Evolutionary conservation across 2,113 vertebrate species (phyloP).

Genomic region (Chrysochloris asiatica): DNA sequence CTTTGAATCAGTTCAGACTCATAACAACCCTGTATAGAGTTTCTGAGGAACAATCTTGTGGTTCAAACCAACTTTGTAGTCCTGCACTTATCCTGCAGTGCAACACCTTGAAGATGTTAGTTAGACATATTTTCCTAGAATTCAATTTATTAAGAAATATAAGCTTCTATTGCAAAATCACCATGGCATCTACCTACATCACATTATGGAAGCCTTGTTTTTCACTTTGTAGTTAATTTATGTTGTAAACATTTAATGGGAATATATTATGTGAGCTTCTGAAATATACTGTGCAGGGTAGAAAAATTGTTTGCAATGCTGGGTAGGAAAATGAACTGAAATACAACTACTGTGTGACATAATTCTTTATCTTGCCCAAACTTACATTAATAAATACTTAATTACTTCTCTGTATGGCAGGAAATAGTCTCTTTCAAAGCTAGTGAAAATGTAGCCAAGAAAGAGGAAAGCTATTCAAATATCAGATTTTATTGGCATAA

Average conservation of each 20-base stretch:
- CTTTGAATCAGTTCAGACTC: no score
- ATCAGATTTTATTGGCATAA: constrained; percentile 40
- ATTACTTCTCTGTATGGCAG: constrained; percentile 20
- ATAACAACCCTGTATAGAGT: no score
- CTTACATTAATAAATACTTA: constrained; percentile 60
- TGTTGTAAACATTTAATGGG: background rate
- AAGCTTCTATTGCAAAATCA: constrained; percentile 52
- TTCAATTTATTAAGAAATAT: constrained; percentile 50
- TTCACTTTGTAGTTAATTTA: constrained; percentile 42
- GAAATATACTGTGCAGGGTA: constrained; percentile 41
- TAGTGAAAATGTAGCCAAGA: constrained; percentile 23
- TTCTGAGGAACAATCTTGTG: no score
- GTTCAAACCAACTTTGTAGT: no score
- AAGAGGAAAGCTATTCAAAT: constrained; percentile 32
- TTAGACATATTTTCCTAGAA: constrained; percentile 11
- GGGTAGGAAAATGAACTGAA: background rate
- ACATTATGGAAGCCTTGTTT: constrained; percentile 12
- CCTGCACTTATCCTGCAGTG: no score
- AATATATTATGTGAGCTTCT: constrained; percentile 42
- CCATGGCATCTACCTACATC: constrained; percentile 32
- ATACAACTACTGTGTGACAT: background rate
- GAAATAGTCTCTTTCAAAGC: constrained; percentile 41
- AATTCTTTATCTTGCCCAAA: constrained; percentile 35
- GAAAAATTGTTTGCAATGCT: constrained; percentile 41
- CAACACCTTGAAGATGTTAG: no score